Evolutionary conservation across 2,797 vertebrate species (phyloP).

Genomic region (Peromyscus aztecus): DNA sequence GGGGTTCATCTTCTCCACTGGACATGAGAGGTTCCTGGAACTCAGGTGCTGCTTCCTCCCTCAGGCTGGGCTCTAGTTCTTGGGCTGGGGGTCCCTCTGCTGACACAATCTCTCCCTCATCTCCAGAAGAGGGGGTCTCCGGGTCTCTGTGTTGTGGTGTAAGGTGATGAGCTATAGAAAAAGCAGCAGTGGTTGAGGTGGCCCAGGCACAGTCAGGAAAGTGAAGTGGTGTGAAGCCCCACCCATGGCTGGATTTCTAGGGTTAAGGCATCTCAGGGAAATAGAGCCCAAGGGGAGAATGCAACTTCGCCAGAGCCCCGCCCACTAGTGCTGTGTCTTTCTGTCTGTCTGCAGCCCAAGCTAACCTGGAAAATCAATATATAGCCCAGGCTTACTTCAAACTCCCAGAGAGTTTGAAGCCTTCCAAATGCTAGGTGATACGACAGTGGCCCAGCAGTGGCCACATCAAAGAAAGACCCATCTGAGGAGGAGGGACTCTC

Average conservation of each 20-base stretch:
- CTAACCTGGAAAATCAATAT: background rate
- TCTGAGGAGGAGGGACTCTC: background rate
- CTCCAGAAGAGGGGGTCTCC: conserved; percentile 69
- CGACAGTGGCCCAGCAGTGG: background rate
- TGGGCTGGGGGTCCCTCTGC: conserved; percentile 68
- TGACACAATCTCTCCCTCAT: conserved; percentile 72
- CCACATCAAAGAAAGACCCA: background rate
- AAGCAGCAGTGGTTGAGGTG: background rate
- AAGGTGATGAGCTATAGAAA: conserved; percentile 77
- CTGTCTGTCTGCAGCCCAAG: background rate
- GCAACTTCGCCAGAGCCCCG: background rate
- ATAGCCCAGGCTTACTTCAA: background rate
- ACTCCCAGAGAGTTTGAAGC: background rate
- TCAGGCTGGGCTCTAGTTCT: conserved; percentile 42
- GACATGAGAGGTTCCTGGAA: conserved; percentile 71
- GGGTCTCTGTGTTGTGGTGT: conserved; percentile 68
- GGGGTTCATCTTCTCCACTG: conserved; percentile 75
- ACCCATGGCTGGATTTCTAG: background rate
- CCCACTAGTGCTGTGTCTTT: rapidly evolving
- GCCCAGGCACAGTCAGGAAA: background rate
- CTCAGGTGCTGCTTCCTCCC: background rate
- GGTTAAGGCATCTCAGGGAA: background rate
- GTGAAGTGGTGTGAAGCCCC: background rate
- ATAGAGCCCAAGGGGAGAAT: background rate
- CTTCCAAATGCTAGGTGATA: background rate